Base-by-base conservation (phyloP, 2,113 vertebrate species). In the Scophthalmus maximus region DNA sequence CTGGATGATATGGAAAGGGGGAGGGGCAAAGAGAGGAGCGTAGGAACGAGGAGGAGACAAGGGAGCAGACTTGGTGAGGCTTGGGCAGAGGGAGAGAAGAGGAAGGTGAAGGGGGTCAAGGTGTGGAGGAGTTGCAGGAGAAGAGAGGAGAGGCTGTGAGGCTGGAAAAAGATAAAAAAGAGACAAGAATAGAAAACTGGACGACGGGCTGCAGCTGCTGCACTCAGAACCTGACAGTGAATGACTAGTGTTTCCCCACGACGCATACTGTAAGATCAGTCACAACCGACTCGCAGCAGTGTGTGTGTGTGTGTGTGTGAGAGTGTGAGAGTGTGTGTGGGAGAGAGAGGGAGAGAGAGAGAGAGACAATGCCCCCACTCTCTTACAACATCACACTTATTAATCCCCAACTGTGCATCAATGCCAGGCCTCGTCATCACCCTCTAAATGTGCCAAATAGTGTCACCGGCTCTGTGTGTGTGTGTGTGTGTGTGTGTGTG, bases 361-460 rank as follows among this genome's bases (percentile, higher is more conserved):
- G n/a, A 20, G 17, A 20, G 6, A 69, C 15, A 42, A 38, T 23
- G 2, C 52, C 64, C 55, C 60, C 62, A 18, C 69, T 67, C 40
- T 38, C 20, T 49, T 40, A n/a, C 59, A 59, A 34, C 67, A 76
- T 82, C 86, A 72, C 75, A 76, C 70, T 79, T 73, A 87, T 88
- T 85, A 85, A 83, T 79, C 87, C 73, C 70, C 69, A 30, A 38
- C 83, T 86, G 78, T 78, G 85, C 68, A 53, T 85, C 75, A 87
- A 42, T 47, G 76, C 68, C 81, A 82, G 77, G 74, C 81, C 69
- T 85, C 81, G 70, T 82, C 62, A 87, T 86, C 83, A 83, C 61
- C 68, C 78, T 66, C 36, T 82, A 76, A 85, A 77, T 8, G 44
- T 42, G 5, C 65, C 71, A 77, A 83, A 90, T 79, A 72, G 56